phyloP scores from a whole-genome alignment of 2,797 vertebrate species.

The Spinibarbus caldwelli region DNA sequence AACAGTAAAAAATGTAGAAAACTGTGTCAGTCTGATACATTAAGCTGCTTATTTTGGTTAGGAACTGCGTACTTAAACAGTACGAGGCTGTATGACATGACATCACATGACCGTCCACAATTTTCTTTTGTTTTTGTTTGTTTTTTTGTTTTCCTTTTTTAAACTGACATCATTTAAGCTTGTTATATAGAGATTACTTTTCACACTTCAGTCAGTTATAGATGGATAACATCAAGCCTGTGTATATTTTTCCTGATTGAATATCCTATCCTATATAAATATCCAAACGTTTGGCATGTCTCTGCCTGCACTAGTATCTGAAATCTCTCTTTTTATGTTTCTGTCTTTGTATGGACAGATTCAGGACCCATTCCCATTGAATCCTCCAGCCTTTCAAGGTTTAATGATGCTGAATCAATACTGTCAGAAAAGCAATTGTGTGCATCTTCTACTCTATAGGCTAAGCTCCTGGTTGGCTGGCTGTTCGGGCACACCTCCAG shows the following conservation, averaged over 20 bases:
- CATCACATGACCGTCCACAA: background rate
- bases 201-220: background rate
- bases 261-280: too few relatives aligned
- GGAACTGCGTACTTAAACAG: background rate
- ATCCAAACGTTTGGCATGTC: too few relatives aligned
- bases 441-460: constrained; percentile 34
- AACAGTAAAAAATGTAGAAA: background rate
- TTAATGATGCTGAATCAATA: constrained; percentile 50
- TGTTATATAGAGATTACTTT: background rate
- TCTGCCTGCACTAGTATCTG: background rate
- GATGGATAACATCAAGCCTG: background rate
- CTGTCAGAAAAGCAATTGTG: constrained; percentile 34
- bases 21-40: background rate
- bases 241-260: background rate
- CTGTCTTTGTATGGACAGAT: background rate
- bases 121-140: too few relatives aligned
- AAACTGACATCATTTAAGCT: background rate
- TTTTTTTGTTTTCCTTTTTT: fast-evolving
- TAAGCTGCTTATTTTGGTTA: background rate
- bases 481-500: constrained; percentile 4
- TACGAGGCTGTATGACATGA: background rate
- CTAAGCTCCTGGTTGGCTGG: constrained; percentile 20
- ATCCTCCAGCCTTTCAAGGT: constrained; percentile 44
- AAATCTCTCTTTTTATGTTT: background rate
- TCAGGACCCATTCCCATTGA: background rate